These are phyloP conservation scores for Myotis brandtii DNA, from an alignment of 2,113 vertebrate genomes.

Conservation along the genomic window DNA sequence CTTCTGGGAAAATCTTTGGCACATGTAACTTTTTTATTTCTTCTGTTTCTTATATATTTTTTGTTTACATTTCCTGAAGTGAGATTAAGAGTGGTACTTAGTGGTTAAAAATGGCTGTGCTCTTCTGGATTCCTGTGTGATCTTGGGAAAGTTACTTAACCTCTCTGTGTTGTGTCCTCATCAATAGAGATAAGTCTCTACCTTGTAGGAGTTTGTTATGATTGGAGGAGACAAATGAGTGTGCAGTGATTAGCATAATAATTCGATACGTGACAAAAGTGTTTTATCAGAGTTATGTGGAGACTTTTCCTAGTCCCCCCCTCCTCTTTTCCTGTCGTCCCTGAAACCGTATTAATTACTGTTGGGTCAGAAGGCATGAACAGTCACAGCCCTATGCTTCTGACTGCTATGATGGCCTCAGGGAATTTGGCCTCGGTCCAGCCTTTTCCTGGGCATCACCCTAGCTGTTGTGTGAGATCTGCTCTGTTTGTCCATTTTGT, in stretches of 20 bases:
- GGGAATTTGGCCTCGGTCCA: conserved; percentile 17
- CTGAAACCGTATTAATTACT: background rate
- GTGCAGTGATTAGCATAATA: background rate
- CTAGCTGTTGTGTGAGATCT: background rate
- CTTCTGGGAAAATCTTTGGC: background rate
- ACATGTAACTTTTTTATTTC: background rate
- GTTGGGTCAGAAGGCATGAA: background rate
- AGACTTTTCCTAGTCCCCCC: background rate
- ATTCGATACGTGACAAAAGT: fast-evolving
- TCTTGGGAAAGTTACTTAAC: background rate
- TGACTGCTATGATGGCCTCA: background rate
- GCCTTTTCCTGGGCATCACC: background rate
- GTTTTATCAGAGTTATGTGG: background rate
- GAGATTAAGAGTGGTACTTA: background rate
- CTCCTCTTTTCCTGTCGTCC: conserved; percentile 26
- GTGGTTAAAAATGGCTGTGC: background rate
- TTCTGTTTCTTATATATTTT: conserved; percentile 29
- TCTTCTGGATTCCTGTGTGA: background rate
- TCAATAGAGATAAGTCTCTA: background rate
- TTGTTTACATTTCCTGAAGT: conserved; percentile 34
- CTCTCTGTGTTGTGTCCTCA: background rate
- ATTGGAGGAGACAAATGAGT: background rate
- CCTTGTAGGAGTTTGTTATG: background rate
- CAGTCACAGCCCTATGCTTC: background rate
- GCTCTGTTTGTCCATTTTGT: background rate